phyloP scores from a whole-genome alignment of 1,140 invertebrate genomes.

The Papilio polyxenes region DNA sequence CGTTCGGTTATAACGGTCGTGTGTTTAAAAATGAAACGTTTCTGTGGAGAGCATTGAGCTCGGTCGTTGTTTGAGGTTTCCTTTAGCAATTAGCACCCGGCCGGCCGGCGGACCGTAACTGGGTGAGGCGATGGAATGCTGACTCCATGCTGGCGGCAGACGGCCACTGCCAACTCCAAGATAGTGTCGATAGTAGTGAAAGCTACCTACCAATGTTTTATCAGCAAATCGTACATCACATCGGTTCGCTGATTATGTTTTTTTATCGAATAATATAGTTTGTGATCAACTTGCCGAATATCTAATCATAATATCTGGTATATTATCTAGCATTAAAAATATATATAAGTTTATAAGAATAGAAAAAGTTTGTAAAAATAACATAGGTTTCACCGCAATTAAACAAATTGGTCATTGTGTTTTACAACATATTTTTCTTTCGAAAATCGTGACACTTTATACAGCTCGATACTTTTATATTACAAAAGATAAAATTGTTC shows the following conservation, averaged over 20 bases:
- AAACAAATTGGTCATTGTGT: too few species aligned
- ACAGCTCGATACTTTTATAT: too few species aligned
- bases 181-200: constrained; percentile 39
- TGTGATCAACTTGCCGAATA: not conserved
- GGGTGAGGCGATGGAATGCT: constrained; percentile 76
- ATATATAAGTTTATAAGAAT: too few species aligned
- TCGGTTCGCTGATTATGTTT: not conserved
- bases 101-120: constrained; percentile 77
- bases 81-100: constrained; percentile 78
- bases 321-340: too few species aligned
- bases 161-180: constrained; percentile 50
- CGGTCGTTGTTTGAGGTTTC: constrained; percentile 77
- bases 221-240: not conserved
- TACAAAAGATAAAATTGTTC: too few species aligned
- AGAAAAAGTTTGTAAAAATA: too few species aligned
- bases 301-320: too few species aligned
- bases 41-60: constrained; percentile 78
- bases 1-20: constrained; percentile 75
- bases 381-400: too few species aligned
- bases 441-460: too few species aligned
- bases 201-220: constrained; percentile 28
- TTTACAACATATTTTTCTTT: too few species aligned
- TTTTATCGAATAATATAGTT: not conserved
- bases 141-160: constrained; percentile 54
- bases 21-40: constrained; percentile 79